Base-by-base conservation (phyloP, 2,888 invertebrate genomes). In the Catocala nupta region DNA sequence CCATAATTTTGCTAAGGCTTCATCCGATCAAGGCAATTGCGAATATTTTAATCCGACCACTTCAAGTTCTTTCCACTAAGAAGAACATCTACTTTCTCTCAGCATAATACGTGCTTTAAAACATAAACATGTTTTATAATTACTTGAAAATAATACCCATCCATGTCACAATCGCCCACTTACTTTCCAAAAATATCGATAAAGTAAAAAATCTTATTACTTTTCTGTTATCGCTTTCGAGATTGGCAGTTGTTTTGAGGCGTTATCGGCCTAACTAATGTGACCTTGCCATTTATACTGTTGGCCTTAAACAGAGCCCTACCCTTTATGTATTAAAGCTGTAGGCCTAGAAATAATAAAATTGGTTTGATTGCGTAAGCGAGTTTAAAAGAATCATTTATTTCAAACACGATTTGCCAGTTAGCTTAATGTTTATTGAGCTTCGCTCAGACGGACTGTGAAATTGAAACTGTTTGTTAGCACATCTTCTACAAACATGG, bases 1-100 rank as follows among this genome's bases (percentile, higher is more conserved):
- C 54, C 48, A 51, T 65, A 60, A 60, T 64, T 73, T 68, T 68
- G 49, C 52, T 75, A 80, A 66, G 75, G 73, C 68, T 79, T 81
- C 79, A 73, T 73, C 60, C 62, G 70, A 78, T 79, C 68, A 73
- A 64, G 33, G 59, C 63, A 55, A 62, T 70, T 58, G 36, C 51
- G 50, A 45, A 66, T 48, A 56, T 9, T 48, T 43, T 75, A 71
- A 71, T 63, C 67, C 71, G 43, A 70, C 12, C 16, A 16, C 1
- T 5, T 8, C 8, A 7, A 47, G 7, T n/a, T 8, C 13, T 47
- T 16, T 8, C 0, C 11, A 49, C 6, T 11, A 33, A 11, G n/a
- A 49, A 33, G 49, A 25, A 49, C 11, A n/a, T 5, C n/a, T 44
- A 44, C 44, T n/a, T 12, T 44, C 44, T n/a, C 12, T 11, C 10